These are phyloP conservation scores for Morpho achilles DNA, from an alignment of 2,888 invertebrate species.

Conservation along the genomic window DNA sequence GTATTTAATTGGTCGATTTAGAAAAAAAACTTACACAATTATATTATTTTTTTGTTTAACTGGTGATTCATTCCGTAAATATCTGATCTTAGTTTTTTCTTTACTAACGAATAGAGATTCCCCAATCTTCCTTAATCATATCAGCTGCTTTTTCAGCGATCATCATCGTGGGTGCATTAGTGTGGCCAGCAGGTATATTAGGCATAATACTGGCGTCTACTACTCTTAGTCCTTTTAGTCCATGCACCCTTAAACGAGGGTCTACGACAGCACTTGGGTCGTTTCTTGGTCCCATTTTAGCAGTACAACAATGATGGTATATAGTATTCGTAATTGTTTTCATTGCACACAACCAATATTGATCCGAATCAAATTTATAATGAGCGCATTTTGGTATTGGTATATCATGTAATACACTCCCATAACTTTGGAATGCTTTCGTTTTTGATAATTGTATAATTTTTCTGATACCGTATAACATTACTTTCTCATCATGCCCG, in stretches of 20 bases:
- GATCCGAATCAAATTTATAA: conserved; percentile 76
- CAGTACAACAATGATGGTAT: conserved; percentile 77
- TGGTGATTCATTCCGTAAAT: too few relatives aligned
- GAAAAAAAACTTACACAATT: too few relatives aligned
- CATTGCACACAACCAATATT: conserved; percentile 84
- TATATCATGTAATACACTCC: conserved; percentile 72
- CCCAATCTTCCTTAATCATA: conserved; percentile 71
- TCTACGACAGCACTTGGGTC: conserved; percentile 76
- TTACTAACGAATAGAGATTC: conserved; percentile 19
- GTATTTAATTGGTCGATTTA: too few relatives aligned
- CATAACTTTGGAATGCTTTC: conserved; percentile 69
- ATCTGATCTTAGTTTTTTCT: too few relatives aligned
- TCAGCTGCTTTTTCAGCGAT: conserved; percentile 79
- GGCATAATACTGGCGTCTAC: conserved; percentile 81
- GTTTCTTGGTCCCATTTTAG: conserved; percentile 70
- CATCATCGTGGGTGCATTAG: conserved; percentile 79
- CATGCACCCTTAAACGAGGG: conserved; percentile 67
- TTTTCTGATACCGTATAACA: conserved; percentile 66
- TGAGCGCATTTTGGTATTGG: conserved; percentile 78
- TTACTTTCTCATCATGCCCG: conserved; percentile 75
- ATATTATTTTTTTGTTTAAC: too few relatives aligned
- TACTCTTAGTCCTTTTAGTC: conserved; percentile 70
- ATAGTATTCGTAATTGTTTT: conserved; percentile 72
- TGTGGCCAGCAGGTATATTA: conserved; percentile 74
- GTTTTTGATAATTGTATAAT: conserved; percentile 66